A percentile compares a stretch with the other conserved stretches of the same genome.
Evolutionary conservation across 2,888 invertebrate genomes (phyloP).

Genomic region (Sesia apiformis): DNA sequence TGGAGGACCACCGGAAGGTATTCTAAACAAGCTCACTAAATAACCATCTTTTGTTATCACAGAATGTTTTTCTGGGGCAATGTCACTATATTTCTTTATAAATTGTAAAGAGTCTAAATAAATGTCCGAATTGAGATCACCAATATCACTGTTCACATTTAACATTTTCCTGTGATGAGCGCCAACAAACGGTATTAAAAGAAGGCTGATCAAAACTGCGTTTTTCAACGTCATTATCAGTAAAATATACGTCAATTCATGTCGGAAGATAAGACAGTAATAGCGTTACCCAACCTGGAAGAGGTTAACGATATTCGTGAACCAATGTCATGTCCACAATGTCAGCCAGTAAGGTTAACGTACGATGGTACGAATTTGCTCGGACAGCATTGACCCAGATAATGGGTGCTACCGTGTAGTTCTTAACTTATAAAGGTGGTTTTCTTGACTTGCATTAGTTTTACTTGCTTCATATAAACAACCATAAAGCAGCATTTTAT

Average conservation of each 20-base stretch:
- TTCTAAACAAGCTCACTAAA: slow-evolving; percentile 37
- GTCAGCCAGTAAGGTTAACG: slow-evolving; percentile 17
- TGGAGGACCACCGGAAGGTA: slow-evolving; percentile 44
- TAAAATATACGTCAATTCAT: slow-evolving; percentile 23
- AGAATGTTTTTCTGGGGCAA: slow-evolving; percentile 28
- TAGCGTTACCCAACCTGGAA: slow-evolving; percentile 1
- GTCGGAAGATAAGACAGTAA: slow-evolving; percentile 13
- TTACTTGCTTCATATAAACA: too few species aligned
- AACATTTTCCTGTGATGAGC: slow-evolving; percentile 16
- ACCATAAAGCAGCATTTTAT: too few species aligned
- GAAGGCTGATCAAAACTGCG: slow-evolving; percentile 16
- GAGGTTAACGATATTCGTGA: slow-evolving; percentile 2
- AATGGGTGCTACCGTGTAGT: too few species aligned
- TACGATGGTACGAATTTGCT: slow-evolving; percentile 1
- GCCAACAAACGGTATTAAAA: slow-evolving; percentile 24
- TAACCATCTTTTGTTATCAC: slow-evolving; percentile 53
- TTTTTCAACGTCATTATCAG: slow-evolving; percentile 23
- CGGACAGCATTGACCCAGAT: slow-evolving; percentile 17
- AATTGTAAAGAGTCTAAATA: slow-evolving; percentile 44
- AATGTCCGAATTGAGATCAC: slow-evolving; percentile 30
- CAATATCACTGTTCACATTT: slow-evolving; percentile 11
- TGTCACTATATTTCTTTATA: slow-evolving; percentile 39
- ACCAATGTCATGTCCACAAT: slow-evolving; percentile 15
- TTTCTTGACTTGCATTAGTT: too few species aligned
- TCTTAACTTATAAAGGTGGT: too few species aligned